Conservation (phyloP, 2,797 vertebrate genomes). For the Propithecus deckenii region DNA sequence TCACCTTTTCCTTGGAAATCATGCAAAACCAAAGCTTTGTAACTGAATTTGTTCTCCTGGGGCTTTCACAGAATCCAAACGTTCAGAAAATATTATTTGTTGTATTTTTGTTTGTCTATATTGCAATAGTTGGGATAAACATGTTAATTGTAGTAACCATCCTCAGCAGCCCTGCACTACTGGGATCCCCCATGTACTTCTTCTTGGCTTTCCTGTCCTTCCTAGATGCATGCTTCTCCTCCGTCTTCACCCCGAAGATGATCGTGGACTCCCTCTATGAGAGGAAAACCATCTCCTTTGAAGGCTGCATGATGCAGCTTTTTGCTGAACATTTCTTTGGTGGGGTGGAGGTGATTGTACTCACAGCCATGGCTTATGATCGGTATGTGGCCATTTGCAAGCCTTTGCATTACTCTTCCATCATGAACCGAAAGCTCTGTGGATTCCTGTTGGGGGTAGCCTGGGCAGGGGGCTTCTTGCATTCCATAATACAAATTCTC, state of each 20-base stretch:
- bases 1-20: background rate
- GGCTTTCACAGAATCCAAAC: conserved; percentile 52
- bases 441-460: background rate
- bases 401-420: conserved; percentile 66
- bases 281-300: conserved; percentile 68
- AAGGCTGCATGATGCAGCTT: conserved; percentile 66
- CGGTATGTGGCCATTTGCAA: conserved; percentile 79
- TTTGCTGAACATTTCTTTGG: conserved; percentile 63
- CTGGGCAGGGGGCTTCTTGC: conserved; percentile 47
- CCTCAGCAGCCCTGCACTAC: background rate
- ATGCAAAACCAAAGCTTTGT: conserved; percentile 68
- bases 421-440: conserved; percentile 60
- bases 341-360: conserved; percentile 53
- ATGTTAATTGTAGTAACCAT: conserved; percentile 45
- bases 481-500: conserved; percentile 48
- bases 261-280: conserved; percentile 35
- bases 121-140: conserved; percentile 7
- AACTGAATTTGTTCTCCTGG: conserved; percentile 56
- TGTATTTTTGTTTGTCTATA: conserved; percentile 32
- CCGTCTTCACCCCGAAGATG: conserved; percentile 62
- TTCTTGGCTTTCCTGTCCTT: conserved; percentile 71
- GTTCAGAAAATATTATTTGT: conserved; percentile 54
- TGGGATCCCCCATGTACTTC: conserved; percentile 66
- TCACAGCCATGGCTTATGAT: conserved; percentile 76
- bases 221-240: conserved; percentile 70